Evolutionary conservation across 2,797 vertebrate species (phyloP), one percentile per base, ranked within the genome.

Genomic region (Discoglossus pictus): DNA sequence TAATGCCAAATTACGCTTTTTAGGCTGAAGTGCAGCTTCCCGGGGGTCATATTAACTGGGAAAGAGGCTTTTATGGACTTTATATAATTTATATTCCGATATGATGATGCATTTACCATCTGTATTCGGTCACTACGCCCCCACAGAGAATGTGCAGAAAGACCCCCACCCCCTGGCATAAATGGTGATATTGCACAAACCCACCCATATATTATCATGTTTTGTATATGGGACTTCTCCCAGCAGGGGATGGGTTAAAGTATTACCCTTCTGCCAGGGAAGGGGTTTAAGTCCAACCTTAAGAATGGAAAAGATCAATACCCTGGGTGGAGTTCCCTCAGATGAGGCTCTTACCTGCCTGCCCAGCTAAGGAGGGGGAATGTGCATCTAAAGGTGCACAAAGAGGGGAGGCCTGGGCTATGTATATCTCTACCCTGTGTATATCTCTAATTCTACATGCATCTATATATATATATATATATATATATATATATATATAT

Each of bases 1-100:
- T 48, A 58, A 66, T 66, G 34, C 64, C 64, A 66, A 50, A 66
- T 66, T 53, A 66, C 64, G 56, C 42, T 39, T n/a, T n/a, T 48
- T 25, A 56, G 52, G 31, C 16, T 48, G 23, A 55, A 20, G 63
- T 52, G 1, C 38, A 38, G 52, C 13, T 7, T 65, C 62, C 51
- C 62, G n/a, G 6, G 51, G 62, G 62, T 16, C 42, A 3, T n/a
- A 46, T 35, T 38, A 55, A 54, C 27, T 65, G 40, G n/a, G 17
- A 46, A 17, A 40, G 10, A 16, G 51, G 40, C 15, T 47, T 51
- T 24, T 25, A 15, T 63, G 20, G n/a, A 50, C 9, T 62, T 46
- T 36, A 25, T 51, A 52, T 43, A 43, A 64, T 64, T 64, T 65
- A 56, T 56, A 55, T 31, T 46, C 31, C 51, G n/a, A 65, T 55